Base-by-base conservation (phyloP, 2,113 vertebrate species). In the Herpailurus yagouaroundi region DNA sequence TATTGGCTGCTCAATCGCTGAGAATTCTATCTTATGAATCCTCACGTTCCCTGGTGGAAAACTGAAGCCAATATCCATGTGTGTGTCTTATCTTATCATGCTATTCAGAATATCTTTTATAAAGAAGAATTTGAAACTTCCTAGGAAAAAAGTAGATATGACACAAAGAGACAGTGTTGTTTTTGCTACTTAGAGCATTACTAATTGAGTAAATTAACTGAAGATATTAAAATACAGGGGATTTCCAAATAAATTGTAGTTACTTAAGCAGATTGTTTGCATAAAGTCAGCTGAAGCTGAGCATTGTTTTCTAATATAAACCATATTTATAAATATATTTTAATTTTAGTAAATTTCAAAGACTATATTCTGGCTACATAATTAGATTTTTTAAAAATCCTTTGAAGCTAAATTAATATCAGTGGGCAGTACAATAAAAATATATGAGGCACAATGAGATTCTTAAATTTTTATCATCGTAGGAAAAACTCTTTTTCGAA, bases 401-500 rank as follows among this genome's bases (percentile, higher is more conserved):
- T 83, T 64, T 68, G 7, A 76, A 38, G 73, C 16, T 89, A 76
- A 89, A 95, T 64, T 55, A 80, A 5, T 63, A 68, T 83, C 48
- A 89, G 4, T 82, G 52, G 77, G 87, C 5, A 68, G 45, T 68
- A 81, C 10, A 41, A 55, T 38, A 27, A 64, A 66, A 77, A 80
- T 8, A 31, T 3, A 81, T 45, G 27, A 93, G 50, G 7, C 15
- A 57, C 29, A 93, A 93, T 16, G 80, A 55, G 79, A 86, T 57
- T 95, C 27, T 96, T 36, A 94, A 86, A 92, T 95, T 80, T 57
- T 69, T 52, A 60, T 33, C 68, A 64, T 68, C 14, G 21, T 93
- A 77, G 73, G 27, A 89, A 96, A 92, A 91, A 79, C 48, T 86
- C 13, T 7, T 87, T 96, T 90, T 87, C 36, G 90, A 81, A 94